These are phyloP conservation scores for Echinops telfairi DNA, from an alignment of 2,113 vertebrate species.

Conservation along the genomic window DNA sequence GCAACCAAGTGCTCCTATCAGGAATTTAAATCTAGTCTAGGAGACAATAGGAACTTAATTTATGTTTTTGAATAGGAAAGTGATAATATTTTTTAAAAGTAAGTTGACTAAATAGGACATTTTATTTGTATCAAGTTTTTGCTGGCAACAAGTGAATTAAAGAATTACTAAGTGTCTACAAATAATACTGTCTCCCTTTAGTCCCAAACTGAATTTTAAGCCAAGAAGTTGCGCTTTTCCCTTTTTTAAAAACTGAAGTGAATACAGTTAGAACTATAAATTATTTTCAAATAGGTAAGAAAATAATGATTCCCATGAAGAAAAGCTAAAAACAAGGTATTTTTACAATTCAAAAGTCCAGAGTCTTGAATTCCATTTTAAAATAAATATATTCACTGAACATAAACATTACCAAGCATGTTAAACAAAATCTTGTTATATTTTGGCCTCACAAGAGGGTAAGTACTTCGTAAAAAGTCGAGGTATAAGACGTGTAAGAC, in stretches of 20 bases:
- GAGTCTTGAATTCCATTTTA: not conserved
- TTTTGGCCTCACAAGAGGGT: conserved; percentile 30
- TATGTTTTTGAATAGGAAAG: no score
- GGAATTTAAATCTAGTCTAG: not conserved
- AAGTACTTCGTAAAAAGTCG: conserved; percentile 62
- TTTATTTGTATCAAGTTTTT: conserved; percentile 84
- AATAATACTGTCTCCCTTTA: conserved; percentile 85
- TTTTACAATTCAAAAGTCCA: conserved; percentile 19
- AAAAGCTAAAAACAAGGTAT: conserved; percentile 34
- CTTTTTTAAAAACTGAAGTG: conserved; percentile 65
- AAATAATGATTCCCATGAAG: not conserved
- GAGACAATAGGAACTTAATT: not conserved
- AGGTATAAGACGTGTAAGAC: not conserved
- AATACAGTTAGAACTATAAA: not conserved
- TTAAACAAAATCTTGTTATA: conserved; percentile 32
- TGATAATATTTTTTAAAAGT: conserved; percentile 11
- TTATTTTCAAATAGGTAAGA: conserved; percentile 47
- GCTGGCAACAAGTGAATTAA: conserved; percentile 83
- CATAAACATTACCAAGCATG: conserved; percentile 15
- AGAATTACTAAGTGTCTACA: conserved; percentile 88
- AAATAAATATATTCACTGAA: conserved; percentile 17
- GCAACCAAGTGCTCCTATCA: not conserved
- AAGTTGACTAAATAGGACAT: conserved; percentile 70
- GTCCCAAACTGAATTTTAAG: conserved; percentile 84
- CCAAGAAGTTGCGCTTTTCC: conserved; percentile 77